A percentile compares a stretch with the other conserved stretches of the same genome.
These are phyloP conservation scores for Drosophila hamatofila DNA, from an alignment of 2,888 invertebrate species.

Conservation along the genomic window DNA sequence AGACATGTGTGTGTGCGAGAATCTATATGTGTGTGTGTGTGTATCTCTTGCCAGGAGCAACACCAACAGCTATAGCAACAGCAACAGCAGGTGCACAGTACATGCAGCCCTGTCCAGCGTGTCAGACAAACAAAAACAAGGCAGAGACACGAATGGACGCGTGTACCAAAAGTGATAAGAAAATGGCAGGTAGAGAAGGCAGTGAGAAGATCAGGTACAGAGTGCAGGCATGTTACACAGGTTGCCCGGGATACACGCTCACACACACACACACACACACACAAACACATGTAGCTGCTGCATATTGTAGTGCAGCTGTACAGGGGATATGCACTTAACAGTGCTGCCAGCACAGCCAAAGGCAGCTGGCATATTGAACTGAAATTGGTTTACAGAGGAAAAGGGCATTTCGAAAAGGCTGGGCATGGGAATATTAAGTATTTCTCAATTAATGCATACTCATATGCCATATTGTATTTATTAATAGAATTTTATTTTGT, in stretches of 20 bases:
- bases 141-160: background rate
- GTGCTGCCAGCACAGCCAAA: background rate
- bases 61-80: background rate
- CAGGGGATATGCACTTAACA: background rate
- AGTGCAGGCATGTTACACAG: slow-evolving; percentile 15
- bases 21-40: slow-evolving; percentile 1
- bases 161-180: background rate
- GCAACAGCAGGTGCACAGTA: background rate
- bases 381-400: background rate
- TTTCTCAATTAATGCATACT: background rate
- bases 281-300: background rate
- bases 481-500: no score
- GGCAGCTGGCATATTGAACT: background rate
- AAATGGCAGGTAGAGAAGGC: background rate
- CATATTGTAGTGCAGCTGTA: background rate
- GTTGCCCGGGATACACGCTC: background rate
- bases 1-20: slow-evolving; percentile 47
- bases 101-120: slow-evolving; percentile 9
- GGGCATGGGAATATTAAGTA: no score
- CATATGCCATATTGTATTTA: no score
- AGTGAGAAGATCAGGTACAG: background rate
- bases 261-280: background rate
- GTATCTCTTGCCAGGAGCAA: no score
- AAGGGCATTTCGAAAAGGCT: background rate
- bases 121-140: slow-evolving; percentile 19